Percentiles rank a stretch among this genome's conserved stretches.
Evolutionary conservation across 2,797 vertebrate genomes (phyloP).

Genomic region (Graptemys geographica): DNA sequence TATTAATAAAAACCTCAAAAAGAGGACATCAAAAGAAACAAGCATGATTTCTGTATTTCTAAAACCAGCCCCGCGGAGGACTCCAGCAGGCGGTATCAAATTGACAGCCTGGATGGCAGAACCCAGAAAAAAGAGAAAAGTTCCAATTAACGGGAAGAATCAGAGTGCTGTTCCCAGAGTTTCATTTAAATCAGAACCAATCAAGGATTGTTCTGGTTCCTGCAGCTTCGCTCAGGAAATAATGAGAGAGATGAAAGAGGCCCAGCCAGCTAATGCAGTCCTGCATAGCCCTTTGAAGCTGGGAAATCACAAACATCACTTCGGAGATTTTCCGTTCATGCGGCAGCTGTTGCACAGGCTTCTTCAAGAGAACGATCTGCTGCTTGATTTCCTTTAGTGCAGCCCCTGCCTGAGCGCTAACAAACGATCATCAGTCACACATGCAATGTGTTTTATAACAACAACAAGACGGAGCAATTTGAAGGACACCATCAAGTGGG

Average conservation of each 20-base stretch:
- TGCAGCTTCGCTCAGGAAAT: conserved; percentile 57
- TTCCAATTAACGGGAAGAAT: conserved; percentile 71
- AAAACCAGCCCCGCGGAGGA: conserved; percentile 14
- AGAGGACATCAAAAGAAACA: conserved; percentile 38
- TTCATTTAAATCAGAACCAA: conserved; percentile 48
- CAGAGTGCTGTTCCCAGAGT: conserved; percentile 64
- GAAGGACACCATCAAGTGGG: neutral
- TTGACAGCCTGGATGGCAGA: conserved; percentile 1
- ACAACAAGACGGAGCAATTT: neutral
- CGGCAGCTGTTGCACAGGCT: neutral
- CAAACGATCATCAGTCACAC: neutral
- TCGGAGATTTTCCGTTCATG: neutral
- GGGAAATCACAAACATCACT: conserved; percentile 29
- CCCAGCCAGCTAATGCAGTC: neutral
- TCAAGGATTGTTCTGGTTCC: conserved; percentile 55
- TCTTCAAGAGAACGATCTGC: conserved; percentile 62
- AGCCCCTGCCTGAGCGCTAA: conserved; percentile 8
- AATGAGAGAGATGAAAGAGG: conserved; percentile 71
- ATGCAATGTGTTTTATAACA: neutral
- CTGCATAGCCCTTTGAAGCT: conserved; percentile 39
- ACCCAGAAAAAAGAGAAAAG: conserved; percentile 28
- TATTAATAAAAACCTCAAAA: neutral
- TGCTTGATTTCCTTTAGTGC: neutral
- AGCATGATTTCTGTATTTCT: conserved; percentile 63
- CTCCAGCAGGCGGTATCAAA: conserved; percentile 57